Evolutionary conservation across 2,113 vertebrate genomes (phyloP).

Genomic region (Cnemophilus loriae): DNA sequence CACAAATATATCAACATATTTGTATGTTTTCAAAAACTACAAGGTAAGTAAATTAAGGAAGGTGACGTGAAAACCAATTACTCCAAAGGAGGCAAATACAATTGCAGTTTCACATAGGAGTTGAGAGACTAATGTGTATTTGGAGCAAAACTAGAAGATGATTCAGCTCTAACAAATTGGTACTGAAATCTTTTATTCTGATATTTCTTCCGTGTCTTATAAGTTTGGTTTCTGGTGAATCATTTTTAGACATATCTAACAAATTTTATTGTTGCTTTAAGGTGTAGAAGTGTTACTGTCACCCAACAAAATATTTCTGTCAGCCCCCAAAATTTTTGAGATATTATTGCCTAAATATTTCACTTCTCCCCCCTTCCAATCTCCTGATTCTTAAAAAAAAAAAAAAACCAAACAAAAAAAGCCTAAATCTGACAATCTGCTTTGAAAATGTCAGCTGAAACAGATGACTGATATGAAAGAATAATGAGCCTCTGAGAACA

Average conservation of each 20-base stretch:
- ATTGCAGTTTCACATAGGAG: background rate
- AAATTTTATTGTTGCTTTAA: background rate
- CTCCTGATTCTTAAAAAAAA: background rate
- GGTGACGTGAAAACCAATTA: background rate
- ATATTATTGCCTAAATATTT: background rate
- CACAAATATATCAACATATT: background rate
- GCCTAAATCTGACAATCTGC: background rate
- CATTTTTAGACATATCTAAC: background rate
- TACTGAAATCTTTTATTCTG: background rate
- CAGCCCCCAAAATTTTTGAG: background rate
- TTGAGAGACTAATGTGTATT: background rate
- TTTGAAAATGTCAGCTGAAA: background rate
- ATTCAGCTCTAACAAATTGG: background rate
- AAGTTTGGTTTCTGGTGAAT: background rate
- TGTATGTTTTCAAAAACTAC: background rate
- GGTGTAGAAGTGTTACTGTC: background rate
- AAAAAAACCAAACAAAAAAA: background rate
- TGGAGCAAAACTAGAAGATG: background rate
- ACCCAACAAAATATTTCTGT: background rate
- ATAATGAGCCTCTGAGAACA: background rate
- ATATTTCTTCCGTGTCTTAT: background rate
- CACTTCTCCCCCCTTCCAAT: fast-evolving
- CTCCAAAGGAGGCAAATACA: background rate
- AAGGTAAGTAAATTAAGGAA: background rate
- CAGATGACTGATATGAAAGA: background rate